Base-by-base conservation (phyloP, 2,888 invertebrate species). In the Leptopilina myrica region DNA sequence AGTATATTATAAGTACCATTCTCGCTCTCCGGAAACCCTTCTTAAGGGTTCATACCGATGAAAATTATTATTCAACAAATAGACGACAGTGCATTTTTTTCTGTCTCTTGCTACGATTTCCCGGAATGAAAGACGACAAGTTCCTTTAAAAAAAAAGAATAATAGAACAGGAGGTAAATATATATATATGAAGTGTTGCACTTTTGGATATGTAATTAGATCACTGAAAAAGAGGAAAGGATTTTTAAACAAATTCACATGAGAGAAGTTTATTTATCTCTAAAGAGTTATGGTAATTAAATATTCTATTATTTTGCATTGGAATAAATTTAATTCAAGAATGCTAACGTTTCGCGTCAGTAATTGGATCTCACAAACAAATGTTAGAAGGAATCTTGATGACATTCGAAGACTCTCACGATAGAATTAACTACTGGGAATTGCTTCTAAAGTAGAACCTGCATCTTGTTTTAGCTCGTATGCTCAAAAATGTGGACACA, bases 341-440 rank as follows among this genome's bases (percentile, higher is more conserved):
- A 53, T 73, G 53, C 73, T 33, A 73, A 73, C 76, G 76, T 80
- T 80, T 75, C 77, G 59, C 64, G 67, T 76, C 80, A 73, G 85
- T 86, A 85, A 86, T 83, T 83, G 80, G 85, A 85, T 84, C 84
- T 79, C 83, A 78, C 82, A 82, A 80, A 82, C 79, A 83, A 84
- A 82, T 84, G 62, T 62, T 62, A 84, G 86, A 85, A 85, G 82
- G 82, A 84, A 86, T 83, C 82, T 82, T 84, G 83, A 82, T 84
- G 85, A 84, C 85, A 85, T 82, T 82, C 78, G 82, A 84, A 86
- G 84, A 83, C 81, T 84, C 85, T 85, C 87, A 85, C 86, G 86
- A 80, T 82, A 82, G 80, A 78, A 81, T 82, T 82, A 81, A 81
- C 80, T 89, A 87, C 88, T 84, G 76, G 85, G 88, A 89, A 88